Evolutionary conservation across 2,797 vertebrate species (phyloP), one percentile per base, ranked within the genome.

Genomic region (Sarcoramphus papa): DNA sequence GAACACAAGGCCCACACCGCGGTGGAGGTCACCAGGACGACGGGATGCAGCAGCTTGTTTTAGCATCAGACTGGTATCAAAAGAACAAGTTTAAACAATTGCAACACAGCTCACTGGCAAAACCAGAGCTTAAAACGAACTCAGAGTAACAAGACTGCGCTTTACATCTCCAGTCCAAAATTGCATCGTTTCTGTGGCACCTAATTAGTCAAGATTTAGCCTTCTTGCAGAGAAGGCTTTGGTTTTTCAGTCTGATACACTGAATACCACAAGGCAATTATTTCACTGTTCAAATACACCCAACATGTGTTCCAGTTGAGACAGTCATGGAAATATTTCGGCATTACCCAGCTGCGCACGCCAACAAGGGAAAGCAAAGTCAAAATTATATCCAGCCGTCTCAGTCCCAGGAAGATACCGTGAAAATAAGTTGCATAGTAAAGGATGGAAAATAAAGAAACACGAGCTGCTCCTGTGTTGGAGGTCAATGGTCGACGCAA

Each of bases 361-460:
- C 24, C 15, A 85, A 59, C 20, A 25, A 94, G 84, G 95, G 96
- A 91, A 97, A 97, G 93, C 92, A 92, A 95, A 93, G 48, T 6
- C 63, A 75, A 94, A 96, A 80, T 63, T 21, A 13, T 81, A 92
- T 67, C 88, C 86, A 95, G 88, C 77, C 62, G 0, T 15, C 45
- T 67, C 88, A 59, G 48, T 4, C 74, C 88, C n/a, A 20, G 79
- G 79, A 85, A 78, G 54, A 57, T 59, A 10, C n/a, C 5, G 5
- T 22, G 64, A n/a, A 90, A 82, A 60, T 8, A 33, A 73, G n/a
- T 64, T 88, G 81, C 68, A 87, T 84, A 88, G 93, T 24, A 40
- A 79, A 76, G n/a, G 80, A 57, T 20, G 73, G n/a, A 85, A 69
- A 72, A 94, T 30, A 0, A 45, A 41, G 45, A 48, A 75, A 56